Percentiles rank a stretch among this genome's conserved stretches.
phyloP scores from a whole-genome alignment of 2,797 vertebrate genomes.

The Rhabdomys pumilio region DNA sequence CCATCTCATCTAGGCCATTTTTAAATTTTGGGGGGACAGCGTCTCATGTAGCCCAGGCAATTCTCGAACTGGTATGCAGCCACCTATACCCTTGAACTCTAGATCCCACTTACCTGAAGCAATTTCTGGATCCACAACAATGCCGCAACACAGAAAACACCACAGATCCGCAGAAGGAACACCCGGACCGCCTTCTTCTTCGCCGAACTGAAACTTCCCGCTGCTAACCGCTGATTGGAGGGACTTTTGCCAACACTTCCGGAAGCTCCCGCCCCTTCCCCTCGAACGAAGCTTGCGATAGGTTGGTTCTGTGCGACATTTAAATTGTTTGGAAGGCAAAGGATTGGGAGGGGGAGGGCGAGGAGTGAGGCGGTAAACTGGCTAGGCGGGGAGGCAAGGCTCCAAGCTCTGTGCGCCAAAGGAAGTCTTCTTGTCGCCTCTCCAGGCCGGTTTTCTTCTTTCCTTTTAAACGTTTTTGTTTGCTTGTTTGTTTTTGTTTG shows the following conservation, averaged over 20 bases:
- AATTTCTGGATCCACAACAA: not conserved
- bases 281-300: not conserved
- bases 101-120: conserved; percentile 70
- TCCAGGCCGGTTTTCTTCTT: not conserved
- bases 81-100: not conserved
- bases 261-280: conserved; percentile 74
- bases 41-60: not conserved
- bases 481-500: not conserved
- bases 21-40: not conserved
- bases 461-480: not conserved
- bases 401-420: fast-evolving
- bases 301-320: not conserved
- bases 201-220: conserved; percentile 78
- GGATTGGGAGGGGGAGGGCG: not conserved
- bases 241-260: conserved; percentile 66
- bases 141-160: not conserved
- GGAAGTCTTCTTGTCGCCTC: not conserved
- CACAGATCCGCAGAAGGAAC: not conserved
- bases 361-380: not conserved
- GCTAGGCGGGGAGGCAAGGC: too few species aligned
- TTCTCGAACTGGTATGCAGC: too few species aligned
- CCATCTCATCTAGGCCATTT: not conserved
- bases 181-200: fast-evolving
- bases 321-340: conserved; percentile 77
- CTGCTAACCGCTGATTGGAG: conserved; percentile 75